Percentiles rank a stretch among this genome's conserved stretches.
Evolutionary conservation across 2,113 vertebrate genomes (phyloP).

Genomic region (Delphinapterus leucas): DNA sequence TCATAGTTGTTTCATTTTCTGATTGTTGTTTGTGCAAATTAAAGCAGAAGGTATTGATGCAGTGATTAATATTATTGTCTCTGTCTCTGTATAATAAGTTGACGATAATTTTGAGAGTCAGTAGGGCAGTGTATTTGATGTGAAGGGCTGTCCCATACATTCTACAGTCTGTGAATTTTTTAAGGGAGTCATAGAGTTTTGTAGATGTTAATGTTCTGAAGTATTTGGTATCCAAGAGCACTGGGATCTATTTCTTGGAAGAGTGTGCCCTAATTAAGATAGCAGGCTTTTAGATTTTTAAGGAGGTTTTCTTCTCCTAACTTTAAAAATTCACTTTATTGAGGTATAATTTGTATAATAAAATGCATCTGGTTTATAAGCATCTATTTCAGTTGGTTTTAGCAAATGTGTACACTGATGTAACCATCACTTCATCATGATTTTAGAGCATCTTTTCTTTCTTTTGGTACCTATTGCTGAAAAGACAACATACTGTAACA

Average conservation of each 20-base stretch:
- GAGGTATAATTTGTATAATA: not conserved
- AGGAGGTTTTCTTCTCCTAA: not conserved
- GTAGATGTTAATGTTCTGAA: not conserved
- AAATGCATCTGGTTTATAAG: not conserved
- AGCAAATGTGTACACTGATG: not conserved
- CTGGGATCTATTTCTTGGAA: not conserved
- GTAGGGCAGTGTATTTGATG: not conserved
- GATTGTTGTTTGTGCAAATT: not conserved
- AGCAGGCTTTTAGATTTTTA: not conserved
- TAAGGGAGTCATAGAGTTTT: not conserved
- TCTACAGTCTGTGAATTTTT: not conserved
- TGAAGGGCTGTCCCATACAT: not conserved
- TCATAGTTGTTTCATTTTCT: constrained; percentile 4
- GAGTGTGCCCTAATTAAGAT: not conserved
- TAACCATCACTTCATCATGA: not conserved
- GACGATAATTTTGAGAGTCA: not conserved
- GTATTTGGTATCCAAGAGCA: not conserved
- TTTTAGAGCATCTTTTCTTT: not conserved
- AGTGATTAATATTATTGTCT: not conserved
- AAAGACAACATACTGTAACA: not conserved
- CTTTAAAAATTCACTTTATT: constrained; percentile 5
- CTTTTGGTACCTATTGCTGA: not conserved
- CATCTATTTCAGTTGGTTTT: not conserved
- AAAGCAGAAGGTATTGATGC: not conserved
- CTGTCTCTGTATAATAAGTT: not conserved